phyloP scores from a whole-genome alignment of 2,888 invertebrate genomes.

The Caenorhabditis uteleia region DNA sequence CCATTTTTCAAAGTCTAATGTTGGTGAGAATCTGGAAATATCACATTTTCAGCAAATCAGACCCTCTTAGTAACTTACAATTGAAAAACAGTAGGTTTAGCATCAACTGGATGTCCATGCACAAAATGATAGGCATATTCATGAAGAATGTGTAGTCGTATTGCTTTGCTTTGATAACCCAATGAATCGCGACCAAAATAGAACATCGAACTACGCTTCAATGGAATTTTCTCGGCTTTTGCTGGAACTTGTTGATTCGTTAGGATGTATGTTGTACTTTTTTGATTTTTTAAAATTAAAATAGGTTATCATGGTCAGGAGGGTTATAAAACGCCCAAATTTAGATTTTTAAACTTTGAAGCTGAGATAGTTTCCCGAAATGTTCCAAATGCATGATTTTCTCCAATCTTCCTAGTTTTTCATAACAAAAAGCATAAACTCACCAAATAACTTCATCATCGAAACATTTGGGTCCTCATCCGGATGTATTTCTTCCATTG shows the following conservation, averaged over 20 bases:
- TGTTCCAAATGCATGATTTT: too few relatives aligned
- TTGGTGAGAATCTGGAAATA: slow-evolving; percentile 39
- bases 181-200: slow-evolving; percentile 22
- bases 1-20: slow-evolving; percentile 13
- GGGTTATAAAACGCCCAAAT: too few relatives aligned
- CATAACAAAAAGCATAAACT: too few relatives aligned
- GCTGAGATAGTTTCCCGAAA: too few relatives aligned
- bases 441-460: neutral
- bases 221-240: slow-evolving; percentile 5
- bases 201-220: slow-evolving; percentile 6
- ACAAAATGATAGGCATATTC: slow-evolving; percentile 54
- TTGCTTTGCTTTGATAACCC: slow-evolving; percentile 52
- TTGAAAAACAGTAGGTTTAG: slow-evolving; percentile 10
- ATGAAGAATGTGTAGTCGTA: slow-evolving; percentile 47
- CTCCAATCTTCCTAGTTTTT: too few relatives aligned
- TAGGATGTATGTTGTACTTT: too few relatives aligned
- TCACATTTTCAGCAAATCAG: neutral
- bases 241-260: too few relatives aligned
- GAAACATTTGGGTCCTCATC: neutral
- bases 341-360: too few relatives aligned
- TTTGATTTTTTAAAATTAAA: too few relatives aligned
- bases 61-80: slow-evolving; percentile 4
- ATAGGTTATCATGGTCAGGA: too few relatives aligned
- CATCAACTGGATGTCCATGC: slow-evolving; percentile 21
- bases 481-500: neutral